Conservation (phyloP, 2,888 invertebrate species). For the Cephus pulcher region DNA sequence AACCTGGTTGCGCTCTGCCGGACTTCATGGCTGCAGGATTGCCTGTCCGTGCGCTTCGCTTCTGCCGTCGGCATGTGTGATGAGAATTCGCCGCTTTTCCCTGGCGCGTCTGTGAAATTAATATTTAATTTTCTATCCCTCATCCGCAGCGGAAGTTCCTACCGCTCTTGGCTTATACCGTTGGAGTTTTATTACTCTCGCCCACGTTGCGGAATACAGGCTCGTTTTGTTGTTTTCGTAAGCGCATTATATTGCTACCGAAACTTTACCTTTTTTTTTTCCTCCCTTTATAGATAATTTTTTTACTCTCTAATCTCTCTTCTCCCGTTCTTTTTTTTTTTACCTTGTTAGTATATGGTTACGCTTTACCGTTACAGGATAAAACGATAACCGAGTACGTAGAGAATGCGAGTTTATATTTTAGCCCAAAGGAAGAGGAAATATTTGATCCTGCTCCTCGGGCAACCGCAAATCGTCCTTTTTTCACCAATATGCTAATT, state of each 20-base stretch:
- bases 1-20: background rate
- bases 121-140: constrained; percentile 60
- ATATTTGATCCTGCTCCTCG: background rate
- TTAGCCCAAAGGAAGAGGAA: background rate
- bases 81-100: constrained; percentile 43
- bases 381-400: background rate
- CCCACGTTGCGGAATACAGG: constrained; percentile 30
- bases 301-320: constrained; percentile 41
- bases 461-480: background rate
- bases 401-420: background rate
- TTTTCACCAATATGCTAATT: background rate
- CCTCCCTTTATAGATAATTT: background rate
- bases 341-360: background rate
- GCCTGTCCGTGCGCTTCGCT: background rate
- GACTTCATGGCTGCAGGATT: background rate
- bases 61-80: constrained; percentile 41
- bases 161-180: constrained; percentile 38
- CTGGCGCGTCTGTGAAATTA: constrained; percentile 48
- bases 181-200: constrained; percentile 39
- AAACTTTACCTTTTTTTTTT: background rate
- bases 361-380: background rate
- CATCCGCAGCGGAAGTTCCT: constrained; percentile 46
- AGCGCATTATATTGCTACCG: constrained; percentile 12
- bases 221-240: constrained; percentile 18
- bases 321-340: background rate